Conservation (phyloP, 2,113 vertebrate genomes). For the Gopherus flavomarginatus region DNA sequence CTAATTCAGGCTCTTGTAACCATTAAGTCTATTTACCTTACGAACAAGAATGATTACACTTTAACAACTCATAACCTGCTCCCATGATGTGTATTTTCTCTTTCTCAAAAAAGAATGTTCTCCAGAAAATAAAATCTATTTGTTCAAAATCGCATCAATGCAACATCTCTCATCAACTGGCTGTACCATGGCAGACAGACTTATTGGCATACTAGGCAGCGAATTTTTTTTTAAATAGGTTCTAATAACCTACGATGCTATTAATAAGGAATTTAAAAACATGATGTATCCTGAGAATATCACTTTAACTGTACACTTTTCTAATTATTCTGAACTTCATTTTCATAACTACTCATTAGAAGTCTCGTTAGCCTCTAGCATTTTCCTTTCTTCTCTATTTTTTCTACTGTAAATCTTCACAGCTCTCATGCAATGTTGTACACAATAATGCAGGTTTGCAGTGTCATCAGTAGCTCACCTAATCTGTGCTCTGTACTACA, state of each 20-base stretch:
- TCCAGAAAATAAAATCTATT: not conserved
- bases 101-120: not conserved
- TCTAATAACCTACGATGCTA: not conserved
- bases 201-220: rapidly evolving
- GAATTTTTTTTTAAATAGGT: not conserved
- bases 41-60: constrained; percentile 17
- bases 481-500: not conserved
- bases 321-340: not conserved
- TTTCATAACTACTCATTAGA: not conserved
- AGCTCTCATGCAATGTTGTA: not conserved
- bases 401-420: not conserved
- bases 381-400: not conserved
- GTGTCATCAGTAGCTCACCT: not conserved
- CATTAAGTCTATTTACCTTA: constrained; percentile 38
- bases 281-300: not conserved
- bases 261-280: not conserved
- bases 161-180: not conserved
- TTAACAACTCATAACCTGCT: not conserved
- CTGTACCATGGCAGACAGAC: not conserved
- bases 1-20: constrained; percentile 12
- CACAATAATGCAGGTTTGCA: not conserved
- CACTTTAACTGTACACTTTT: not conserved
- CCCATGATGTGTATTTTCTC: not conserved
- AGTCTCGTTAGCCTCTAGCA: not conserved
- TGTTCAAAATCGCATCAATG: not conserved